phyloP scores from a whole-genome alignment of 2,888 invertebrate species.

The Actias luna region DNA sequence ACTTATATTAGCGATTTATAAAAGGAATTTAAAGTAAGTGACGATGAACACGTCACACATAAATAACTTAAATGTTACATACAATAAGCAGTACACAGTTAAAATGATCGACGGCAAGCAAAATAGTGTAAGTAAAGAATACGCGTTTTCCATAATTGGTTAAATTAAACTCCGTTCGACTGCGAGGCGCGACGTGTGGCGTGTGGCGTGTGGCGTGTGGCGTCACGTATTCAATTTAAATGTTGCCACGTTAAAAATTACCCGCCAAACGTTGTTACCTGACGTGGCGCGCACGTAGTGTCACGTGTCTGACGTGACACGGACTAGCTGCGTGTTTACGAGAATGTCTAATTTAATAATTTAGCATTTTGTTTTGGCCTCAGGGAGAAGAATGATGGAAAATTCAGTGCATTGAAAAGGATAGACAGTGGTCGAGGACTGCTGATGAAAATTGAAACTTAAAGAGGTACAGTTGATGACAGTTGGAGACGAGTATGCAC shows the following conservation, averaged over 20 bases:
- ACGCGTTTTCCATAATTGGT: slow-evolving; percentile 61
- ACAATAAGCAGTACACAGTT: slow-evolving; percentile 8
- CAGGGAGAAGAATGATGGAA: background rate
- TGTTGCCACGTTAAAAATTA: slow-evolving; percentile 68
- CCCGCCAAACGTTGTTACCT: slow-evolving; percentile 60
- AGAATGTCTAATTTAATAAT: background rate
- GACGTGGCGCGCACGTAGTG: slow-evolving; percentile 38
- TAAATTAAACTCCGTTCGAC: slow-evolving; percentile 48
- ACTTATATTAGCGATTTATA: no score
- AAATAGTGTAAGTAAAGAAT: slow-evolving; percentile 49
- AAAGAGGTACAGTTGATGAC: background rate
- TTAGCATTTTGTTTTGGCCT: background rate
- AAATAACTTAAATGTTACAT: slow-evolving; percentile 5
- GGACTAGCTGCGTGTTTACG: slow-evolving; percentile 25
- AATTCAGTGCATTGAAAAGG: background rate
- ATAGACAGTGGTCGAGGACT: no score
- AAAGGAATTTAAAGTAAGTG: no score
- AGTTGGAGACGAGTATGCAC: no score
- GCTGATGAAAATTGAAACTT: no score
- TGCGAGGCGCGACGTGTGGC: slow-evolving; percentile 25
- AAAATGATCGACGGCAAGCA: slow-evolving; percentile 19
- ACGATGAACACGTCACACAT: no score
- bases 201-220: slow-evolving; percentile 18
- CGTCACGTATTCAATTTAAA: slow-evolving; percentile 68
- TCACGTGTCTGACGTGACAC: slow-evolving; percentile 30